Percentiles rank a stretch among this genome's conserved stretches.
Conservation (phyloP, 1,140 invertebrate species). For the Zeugodacus cucurbitae region DNA sequence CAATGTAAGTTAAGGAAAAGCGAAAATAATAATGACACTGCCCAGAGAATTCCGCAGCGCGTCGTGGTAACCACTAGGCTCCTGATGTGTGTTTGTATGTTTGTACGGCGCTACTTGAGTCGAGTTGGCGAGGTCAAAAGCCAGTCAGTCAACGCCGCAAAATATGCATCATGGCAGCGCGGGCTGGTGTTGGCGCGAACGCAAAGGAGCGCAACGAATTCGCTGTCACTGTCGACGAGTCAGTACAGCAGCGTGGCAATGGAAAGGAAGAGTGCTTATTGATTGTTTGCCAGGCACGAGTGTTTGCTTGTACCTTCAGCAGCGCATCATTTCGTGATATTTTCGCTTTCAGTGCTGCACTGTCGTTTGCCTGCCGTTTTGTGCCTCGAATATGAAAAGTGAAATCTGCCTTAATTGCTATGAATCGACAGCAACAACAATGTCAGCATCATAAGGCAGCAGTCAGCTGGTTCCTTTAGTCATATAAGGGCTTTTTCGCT, state of each 20-base stretch:
- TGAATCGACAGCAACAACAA: not conserved
- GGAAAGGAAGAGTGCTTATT: conserved; percentile 33
- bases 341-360: not conserved
- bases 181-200: not conserved
- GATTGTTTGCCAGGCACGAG: not conserved
- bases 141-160: conserved; percentile 18
- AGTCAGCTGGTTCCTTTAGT: not conserved
- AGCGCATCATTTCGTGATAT: not conserved
- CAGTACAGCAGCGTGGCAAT: not conserved
- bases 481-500: not conserved
- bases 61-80: not conserved
- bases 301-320: not conserved
- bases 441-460: not conserved
- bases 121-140: conserved; percentile 29
- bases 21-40: conserved; percentile 27
- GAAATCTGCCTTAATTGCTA: conserved; percentile 34
- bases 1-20: not conserved
- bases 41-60: not conserved
- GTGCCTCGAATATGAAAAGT: not conserved
- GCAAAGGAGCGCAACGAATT: not conserved
- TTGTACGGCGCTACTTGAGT: not conserved
- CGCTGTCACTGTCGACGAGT: not conserved
- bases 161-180: not conserved
- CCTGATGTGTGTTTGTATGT: not conserved
- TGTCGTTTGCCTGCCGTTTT: not conserved